phyloP scores from a whole-genome alignment of 2,797 vertebrate genomes.

The Ataeniobius toweri region DNA sequence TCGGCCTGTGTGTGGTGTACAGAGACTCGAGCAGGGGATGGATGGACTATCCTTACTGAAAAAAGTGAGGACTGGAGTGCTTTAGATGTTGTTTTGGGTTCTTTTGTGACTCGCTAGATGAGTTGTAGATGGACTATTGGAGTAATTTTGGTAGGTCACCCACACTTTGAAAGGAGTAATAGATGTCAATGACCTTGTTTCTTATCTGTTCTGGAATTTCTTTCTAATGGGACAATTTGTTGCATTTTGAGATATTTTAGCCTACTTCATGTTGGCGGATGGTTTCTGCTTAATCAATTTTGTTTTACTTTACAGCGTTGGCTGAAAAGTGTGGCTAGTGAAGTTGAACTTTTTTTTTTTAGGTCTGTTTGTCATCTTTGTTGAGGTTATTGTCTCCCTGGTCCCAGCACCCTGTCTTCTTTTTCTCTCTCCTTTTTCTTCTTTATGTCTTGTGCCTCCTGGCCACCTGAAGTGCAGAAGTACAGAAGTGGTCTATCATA shows the following conservation, averaged over 20 bases:
- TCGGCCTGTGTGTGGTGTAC: constrained; percentile 73
- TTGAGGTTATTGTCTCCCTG: neutral
- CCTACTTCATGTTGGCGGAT: neutral
- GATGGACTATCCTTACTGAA: neutral
- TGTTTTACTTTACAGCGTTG: neutral
- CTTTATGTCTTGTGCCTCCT: neutral
- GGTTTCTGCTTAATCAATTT: neutral
- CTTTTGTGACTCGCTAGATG: neutral
- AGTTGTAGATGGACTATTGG: neutral
- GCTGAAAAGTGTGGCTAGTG: neutral
- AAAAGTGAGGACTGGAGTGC: neutral
- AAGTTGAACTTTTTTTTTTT: neutral
- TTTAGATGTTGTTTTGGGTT: neutral
- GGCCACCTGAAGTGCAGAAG: too few relatives aligned
- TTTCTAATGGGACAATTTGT: neutral
- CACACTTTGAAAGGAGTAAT: neutral
- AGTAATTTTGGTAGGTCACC: neutral
- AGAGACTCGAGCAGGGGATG: constrained; percentile 38
- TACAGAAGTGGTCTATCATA: too few relatives aligned
- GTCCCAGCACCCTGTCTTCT: neutral
- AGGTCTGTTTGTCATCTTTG: neutral
- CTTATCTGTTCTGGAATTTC: neutral
- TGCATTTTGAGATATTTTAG: neutral
- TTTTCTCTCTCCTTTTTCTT: neutral
- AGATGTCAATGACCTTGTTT: neutral